Base-by-base conservation (phyloP, 2,888 invertebrate species). In the Cerceris ruficornis region DNA sequence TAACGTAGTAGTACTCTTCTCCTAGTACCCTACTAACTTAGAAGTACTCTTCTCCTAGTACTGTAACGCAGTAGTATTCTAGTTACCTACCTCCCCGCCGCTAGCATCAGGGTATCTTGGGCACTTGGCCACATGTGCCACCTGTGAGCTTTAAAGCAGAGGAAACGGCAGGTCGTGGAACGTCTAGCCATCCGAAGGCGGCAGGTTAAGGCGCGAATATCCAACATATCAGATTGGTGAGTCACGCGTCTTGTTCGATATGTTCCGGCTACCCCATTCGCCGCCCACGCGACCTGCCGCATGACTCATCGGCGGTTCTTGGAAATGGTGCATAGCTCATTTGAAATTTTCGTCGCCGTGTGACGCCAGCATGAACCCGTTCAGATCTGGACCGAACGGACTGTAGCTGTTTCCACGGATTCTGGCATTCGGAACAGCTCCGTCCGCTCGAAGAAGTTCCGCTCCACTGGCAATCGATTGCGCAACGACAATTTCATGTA, bases 221-320 rank as follows among this genome's bases (percentile, higher is more conserved):
- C 77, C 80, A 39, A 81, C 86, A 88, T 89, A 86, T 85, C 85
- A 86, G 86, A 82, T 85, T 77, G 86, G 80, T 90, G 89, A 90
- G 89, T 90, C 89, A 89, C 70, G 70, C 79, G 64, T 88, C 86
- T 87, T 80, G 83, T 84, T 83, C 83, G 84, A 88, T 88, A 83
- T 82, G 85, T 83, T 87, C 86, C 84, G 82, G 81, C 82, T 86
- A 85, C 87, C 84, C 85, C 83, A 75, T 85, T 84, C 80, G 76
- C 82, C 85, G 83, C 88, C 88, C 84, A 85, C 88, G 80, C 80
- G 82, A 86, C 84, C 84, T 74, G 77, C 76, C 66, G 77, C 17
- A 67, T 86, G 86, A 86, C 80, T 88, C 88, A 90, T 85, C 82
- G 75, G 60, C 60, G 75, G 79, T 86, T 86, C 84, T 85, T 69